Base-by-base conservation (phyloP, 2,888 invertebrate species). In the Zygothrica quintamaculata region DNA sequence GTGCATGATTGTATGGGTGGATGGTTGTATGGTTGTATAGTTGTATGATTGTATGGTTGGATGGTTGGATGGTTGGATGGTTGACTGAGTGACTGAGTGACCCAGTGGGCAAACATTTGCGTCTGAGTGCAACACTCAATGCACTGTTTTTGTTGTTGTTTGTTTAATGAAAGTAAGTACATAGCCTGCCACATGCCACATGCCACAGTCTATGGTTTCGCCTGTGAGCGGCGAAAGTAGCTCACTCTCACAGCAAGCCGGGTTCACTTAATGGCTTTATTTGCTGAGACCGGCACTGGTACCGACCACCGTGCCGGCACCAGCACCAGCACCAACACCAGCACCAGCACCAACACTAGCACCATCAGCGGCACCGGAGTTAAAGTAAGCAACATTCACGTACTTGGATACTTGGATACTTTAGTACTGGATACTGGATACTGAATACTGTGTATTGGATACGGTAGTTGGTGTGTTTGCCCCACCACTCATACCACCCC, bases 181-280 rank as follows among this genome's bases (percentile, higher is more conserved):
- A 51, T 16, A 29, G 68, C 11, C 13, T 44, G 51, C 29, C 15
- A 12, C 47, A 42, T 22, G 31, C 37, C 16, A 6, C 48, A 40
- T 42, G 33, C 34, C 9, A 25, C 52, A 53, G 18, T 50, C 13
- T 11, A 33, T 25, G 44, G 43, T 12, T n/a, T 13, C 52, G 66
- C 65, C 61, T 76, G 82, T 66, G 85, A 81, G 75, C 78, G 72
- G 72, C 82, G 82, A 80, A 84, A 80, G 79, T 80, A 69, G 81
- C 68, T 62, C 84, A 74, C 78, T 79, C 79, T 77, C 79, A 74
- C 61, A 76, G 56, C 26, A 13, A 5, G 8, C 22, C 26, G 39
- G 31, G 47, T 60, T 55, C 66, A 81, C 75, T 80, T 82, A 81
- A 80, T 80, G 76, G 79, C 82, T 81, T 65, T 78, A 84, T 80